phyloP scores from a whole-genome alignment of 1,140 invertebrate species.

The Steinernema khuongi region DNA sequence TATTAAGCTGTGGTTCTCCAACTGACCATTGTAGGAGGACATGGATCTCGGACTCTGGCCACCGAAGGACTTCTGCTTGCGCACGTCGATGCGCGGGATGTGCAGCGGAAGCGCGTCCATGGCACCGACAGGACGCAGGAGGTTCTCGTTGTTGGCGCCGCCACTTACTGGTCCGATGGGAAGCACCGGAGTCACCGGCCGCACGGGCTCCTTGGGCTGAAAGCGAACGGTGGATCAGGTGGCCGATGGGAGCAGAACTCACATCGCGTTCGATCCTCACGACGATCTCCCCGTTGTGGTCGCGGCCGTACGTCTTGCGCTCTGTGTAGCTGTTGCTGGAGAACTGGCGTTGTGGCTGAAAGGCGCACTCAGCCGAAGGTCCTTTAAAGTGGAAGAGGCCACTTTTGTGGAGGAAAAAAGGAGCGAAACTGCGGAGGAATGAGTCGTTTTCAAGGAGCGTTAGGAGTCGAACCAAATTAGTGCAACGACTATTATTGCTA shows the following conservation, averaged over 20 bases:
- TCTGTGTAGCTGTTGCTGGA: constrained; percentile 33
- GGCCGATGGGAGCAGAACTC: neutral
- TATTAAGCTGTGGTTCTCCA: too few relatives aligned
- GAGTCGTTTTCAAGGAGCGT: neutral
- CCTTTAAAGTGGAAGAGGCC: too few relatives aligned
- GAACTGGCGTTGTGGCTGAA: constrained; percentile 36
- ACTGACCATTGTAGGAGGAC: neutral
- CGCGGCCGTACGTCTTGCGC: constrained; percentile 35
- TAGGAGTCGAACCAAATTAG: too few relatives aligned
- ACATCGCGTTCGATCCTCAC: constrained; percentile 41
- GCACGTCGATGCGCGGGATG: constrained; percentile 1
- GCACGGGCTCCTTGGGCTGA: constrained; percentile 34
- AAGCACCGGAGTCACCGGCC: constrained; percentile 30
- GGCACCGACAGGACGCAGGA: neutral
- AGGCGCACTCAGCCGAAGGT: too few relatives aligned
- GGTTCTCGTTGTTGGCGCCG: neutral
- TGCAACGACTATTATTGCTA: neutral
- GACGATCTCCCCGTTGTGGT: constrained; percentile 38
- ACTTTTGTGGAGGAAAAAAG: neutral
- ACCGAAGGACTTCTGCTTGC: neutral
- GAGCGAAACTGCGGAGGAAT: neutral
- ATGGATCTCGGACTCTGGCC: neutral
- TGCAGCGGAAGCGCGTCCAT: neutral
- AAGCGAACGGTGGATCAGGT: constrained; percentile 7
- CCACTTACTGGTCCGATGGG: constrained; percentile 28